Base-by-base conservation (phyloP, 2,888 invertebrate species). In the Dasypogon diadema region DNA sequence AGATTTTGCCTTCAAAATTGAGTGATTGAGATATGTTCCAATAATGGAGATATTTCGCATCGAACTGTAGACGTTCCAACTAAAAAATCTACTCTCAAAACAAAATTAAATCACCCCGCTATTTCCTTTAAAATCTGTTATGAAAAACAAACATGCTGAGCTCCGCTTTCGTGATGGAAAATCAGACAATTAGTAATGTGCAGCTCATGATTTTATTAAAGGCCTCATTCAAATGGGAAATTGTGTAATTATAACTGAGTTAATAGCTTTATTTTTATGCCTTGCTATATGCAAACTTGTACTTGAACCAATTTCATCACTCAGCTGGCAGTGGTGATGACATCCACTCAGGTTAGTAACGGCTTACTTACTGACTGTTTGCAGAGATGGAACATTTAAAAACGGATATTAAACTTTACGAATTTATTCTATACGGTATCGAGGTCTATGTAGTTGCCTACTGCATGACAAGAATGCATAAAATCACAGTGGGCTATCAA, bases 191-290 rank as follows among this genome's bases (percentile, higher is more conserved):
- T 51, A 51, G 51, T 30, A 30, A 3, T 8, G 12, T 3, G 4
- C 51, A 16, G 12, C 16, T 51, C 51, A 51, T 51, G 51, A 51
- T 51, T 51, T 21, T 51, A 51, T 51, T 51, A 51, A 18, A 51
- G 21, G 18, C 51, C 51, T 51, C 51, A 51, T 51, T 51, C 18
- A 51, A 51, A 51, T 51, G 51, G 51, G 51, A 51, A 51, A 51
- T 51, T 51, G 51, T 51, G 51, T 51, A 51, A 51, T 51, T 51
- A 51, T 51, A 51, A 51, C 18, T 5, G 8, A 51, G 16, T 51
- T 51, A 51, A 51, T 51, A 16, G 51, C 18, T 51, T 51, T 51
- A 51, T 51, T 51, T 51, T 51, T 51, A 51, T 16, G 16, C 18
- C 51, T 51, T 51, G 18, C 51, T 18, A 51, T 21, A 5, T 21